phyloP scores from a whole-genome alignment of 2,888 invertebrate species.

The Napeogenes sylphis region DNA sequence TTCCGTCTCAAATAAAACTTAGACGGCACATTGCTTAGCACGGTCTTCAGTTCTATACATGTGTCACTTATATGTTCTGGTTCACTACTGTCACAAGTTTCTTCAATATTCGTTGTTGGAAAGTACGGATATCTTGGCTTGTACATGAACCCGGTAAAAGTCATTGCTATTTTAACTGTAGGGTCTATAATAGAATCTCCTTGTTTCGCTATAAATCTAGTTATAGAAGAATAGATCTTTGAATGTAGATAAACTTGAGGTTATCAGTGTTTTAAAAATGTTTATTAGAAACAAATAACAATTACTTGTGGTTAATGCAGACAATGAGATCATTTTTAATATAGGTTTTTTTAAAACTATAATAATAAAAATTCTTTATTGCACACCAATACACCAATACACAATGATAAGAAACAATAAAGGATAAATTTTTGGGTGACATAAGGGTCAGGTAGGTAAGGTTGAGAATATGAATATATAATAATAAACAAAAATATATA shows the following conservation, averaged over 20 bases:
- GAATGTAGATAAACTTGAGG: not conserved
- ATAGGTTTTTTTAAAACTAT: too few relatives aligned
- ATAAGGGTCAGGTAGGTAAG: too few relatives aligned
- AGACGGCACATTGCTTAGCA: slow-evolving; percentile 12
- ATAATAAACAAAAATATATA: too few relatives aligned
- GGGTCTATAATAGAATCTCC: slow-evolving; percentile 13
- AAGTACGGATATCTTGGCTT: slow-evolving; percentile 15
- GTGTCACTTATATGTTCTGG: slow-evolving; percentile 13
- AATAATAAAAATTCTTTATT: too few relatives aligned
- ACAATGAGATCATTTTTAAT: too few relatives aligned
- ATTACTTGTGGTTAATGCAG: too few relatives aligned
- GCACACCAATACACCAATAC: too few relatives aligned
- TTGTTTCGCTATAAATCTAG: slow-evolving; percentile 11
- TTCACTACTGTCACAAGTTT: slow-evolving; percentile 8
- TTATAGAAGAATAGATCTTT: slow-evolving; percentile 10
- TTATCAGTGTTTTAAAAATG: too few relatives aligned
- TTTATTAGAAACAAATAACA: too few relatives aligned
- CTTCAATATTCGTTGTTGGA: slow-evolving; percentile 15
- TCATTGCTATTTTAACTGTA: slow-evolving; percentile 18
- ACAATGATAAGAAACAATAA: too few relatives aligned
- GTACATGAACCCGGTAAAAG: slow-evolving; percentile 24
- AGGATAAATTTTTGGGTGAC: too few relatives aligned
- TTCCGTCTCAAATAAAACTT: slow-evolving; percentile 10
- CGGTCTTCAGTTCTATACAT: slow-evolving; percentile 6
- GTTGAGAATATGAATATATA: too few relatives aligned